Evolutionary conservation across 2,113 vertebrate genomes (phyloP), one percentile per base, ranked within the genome.

Genomic region (Sinocyclocheilus rhinocerous): DNA sequence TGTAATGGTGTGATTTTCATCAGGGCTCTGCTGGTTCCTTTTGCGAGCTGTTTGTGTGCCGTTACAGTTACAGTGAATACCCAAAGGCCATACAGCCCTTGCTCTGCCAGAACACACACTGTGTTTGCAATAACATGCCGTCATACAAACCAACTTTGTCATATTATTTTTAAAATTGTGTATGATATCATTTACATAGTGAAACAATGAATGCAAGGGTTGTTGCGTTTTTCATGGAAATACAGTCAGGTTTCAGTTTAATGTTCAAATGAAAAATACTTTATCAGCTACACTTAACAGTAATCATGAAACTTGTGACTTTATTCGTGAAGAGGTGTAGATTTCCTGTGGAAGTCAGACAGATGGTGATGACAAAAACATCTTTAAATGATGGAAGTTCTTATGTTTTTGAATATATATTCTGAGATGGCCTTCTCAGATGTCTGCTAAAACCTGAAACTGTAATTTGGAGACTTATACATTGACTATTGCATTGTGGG

Each of bases 1-100:
- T 87, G 81, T 78, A 78, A 77, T 82, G 81, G 81, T 82, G 81
- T 82, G 81, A 82, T 82, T 82, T 82, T 82, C 81, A 82, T 82
- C 81, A 82, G 81, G 48, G 81, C 65, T 82, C 81, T 82, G 65
- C 63, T 52, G 81, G 81, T 82, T 33, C 45, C 81, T 82, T 70
- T 82, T 82, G 63, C 70, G 45, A 82, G 63, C 2, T 26, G 45
- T 33, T 82, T 82, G 81, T 82, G 45, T 70, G 63, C 81, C 1
- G 45, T 82, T 70, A 69, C 81, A 65, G 45, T 82, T 70, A 69
- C 81, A 65, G 59, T 67, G 81, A 69, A 82, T 69, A 82, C 63
- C 81, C 65, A 52, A n/a, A 26, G 81, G 61, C 63, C 81, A 29
- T 82, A 50, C 63, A 70, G 45, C 63, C 45, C 45, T 33, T 18